phyloP scores from a whole-genome alignment of 92 coral and sea anemone genomes.

The Zoanthus sociatus region DNA sequence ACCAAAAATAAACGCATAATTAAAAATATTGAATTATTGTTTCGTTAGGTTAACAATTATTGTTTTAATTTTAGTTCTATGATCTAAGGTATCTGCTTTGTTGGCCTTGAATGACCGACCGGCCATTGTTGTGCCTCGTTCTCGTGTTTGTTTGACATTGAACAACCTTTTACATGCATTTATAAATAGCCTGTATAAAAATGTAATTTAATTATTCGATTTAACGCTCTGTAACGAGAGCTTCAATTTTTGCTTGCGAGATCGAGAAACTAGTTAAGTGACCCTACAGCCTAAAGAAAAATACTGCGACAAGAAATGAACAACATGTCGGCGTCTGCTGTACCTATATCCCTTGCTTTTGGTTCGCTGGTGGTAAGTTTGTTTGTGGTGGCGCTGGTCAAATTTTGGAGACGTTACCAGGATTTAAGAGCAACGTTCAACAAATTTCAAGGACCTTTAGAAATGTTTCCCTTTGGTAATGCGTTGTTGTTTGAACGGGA shows the following conservation, averaged over 20 bases:
- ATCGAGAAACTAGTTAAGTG: too few species aligned
- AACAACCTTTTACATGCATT: not conserved
- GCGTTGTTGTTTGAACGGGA: slow-evolving; percentile 55
- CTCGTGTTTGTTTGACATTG: not conserved
- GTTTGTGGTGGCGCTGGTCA: not conserved
- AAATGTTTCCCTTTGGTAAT: slow-evolving; percentile 65
- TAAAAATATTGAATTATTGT: too few species aligned
- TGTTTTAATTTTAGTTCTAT: too few species aligned
- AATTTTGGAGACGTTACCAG: slow-evolving; percentile 7
- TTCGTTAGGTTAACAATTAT: too few species aligned
- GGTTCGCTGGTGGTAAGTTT: not conserved
- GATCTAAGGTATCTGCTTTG: too few species aligned
- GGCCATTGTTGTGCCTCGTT: not conserved
- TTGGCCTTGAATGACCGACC: not conserved
- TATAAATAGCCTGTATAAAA: not conserved
- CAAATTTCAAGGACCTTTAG: slow-evolving; percentile 70
- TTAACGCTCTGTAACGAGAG: too few species aligned
- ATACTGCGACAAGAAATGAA: too few species aligned
- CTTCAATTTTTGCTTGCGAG: too few species aligned
- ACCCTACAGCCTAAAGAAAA: too few species aligned
- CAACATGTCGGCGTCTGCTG: not conserved
- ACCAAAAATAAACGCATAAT: too few species aligned
- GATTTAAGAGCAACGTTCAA: slow-evolving; percentile 14
- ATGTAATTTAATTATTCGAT: too few species aligned
- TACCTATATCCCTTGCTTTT: not conserved